These are phyloP conservation scores for Myopa tessellatipennis DNA, from an alignment of 2,888 invertebrate species.

Conservation along the genomic window DNA sequence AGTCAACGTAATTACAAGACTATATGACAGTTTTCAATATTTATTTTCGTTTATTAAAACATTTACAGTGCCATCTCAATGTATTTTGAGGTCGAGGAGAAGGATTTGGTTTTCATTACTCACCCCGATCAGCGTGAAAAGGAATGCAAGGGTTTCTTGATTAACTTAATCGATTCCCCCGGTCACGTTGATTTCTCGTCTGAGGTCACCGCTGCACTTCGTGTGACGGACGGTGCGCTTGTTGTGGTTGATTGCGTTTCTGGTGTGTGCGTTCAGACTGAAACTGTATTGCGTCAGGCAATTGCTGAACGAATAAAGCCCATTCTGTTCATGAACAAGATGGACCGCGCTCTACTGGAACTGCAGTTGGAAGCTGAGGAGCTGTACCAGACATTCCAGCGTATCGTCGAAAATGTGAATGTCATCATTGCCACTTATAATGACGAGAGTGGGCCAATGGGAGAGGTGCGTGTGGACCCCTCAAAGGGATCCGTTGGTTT, in stretches of 20 bases:
- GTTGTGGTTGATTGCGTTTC: conserved; percentile 99
- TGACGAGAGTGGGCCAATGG: conserved; percentile 98
- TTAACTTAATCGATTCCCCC: conserved; percentile 99
- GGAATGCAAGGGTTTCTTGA: conserved; percentile 94
- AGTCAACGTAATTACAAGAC: conserved; percentile 88
- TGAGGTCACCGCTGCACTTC: conserved; percentile 99
- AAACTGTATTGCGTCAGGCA: conserved; percentile 97
- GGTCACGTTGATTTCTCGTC: conserved; percentile 99
- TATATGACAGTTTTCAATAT: background rate
- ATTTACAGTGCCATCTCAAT: conserved; percentile 94
- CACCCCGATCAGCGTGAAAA: conserved; percentile 91
- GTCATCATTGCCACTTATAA: conserved; percentile 99
- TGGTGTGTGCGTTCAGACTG: conserved; percentile 99
- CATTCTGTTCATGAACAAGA: conserved; percentile 99
- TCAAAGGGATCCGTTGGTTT: conserved; percentile 99
- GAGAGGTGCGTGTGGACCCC: conserved; percentile 97
- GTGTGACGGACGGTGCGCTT: conserved; percentile 99
- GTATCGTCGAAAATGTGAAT: conserved; percentile 99
- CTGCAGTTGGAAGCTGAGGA: conserved; percentile 96
- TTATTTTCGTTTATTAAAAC: background rate
- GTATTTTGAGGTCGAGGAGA: conserved; percentile 96
- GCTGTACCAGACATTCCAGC: conserved; percentile 98
- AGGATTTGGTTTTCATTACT: conserved; percentile 94
- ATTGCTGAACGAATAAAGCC: conserved; percentile 99
- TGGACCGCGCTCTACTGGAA: conserved; percentile 99